Evolutionary conservation across 2,888 invertebrate species (phyloP).

Genomic region (Trilocha varians): DNA sequence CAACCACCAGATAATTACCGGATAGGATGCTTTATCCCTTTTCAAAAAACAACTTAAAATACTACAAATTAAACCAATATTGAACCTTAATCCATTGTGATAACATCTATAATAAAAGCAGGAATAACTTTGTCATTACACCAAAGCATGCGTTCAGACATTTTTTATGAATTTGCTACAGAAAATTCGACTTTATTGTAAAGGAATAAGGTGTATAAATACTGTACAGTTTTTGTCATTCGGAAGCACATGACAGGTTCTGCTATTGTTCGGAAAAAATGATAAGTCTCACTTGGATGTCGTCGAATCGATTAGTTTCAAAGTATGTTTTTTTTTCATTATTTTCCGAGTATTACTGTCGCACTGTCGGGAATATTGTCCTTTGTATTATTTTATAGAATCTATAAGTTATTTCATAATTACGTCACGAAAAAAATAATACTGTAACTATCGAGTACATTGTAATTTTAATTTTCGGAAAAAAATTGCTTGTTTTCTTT

Average conservation of each 20-base stretch:
- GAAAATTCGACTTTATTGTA: conserved; percentile 6
- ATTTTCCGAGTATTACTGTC: conserved; percentile 31
- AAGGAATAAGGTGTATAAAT: background rate
- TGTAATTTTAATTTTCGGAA: too few relatives aligned
- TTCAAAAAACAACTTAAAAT: conserved; percentile 20
- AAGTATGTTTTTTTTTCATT: conserved; percentile 36
- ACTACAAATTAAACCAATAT: conserved; percentile 8
- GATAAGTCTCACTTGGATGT: conserved; percentile 36
- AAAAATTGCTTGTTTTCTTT: too few relatives aligned
- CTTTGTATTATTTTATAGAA: background rate
- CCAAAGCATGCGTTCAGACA: conserved; percentile 1
- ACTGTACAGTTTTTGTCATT: background rate
- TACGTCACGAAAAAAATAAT: too few relatives aligned
- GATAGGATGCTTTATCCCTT: conserved; percentile 36
- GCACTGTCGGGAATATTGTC: conserved; percentile 19
- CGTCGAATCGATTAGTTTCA: conserved; percentile 52
- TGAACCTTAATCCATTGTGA: conserved; percentile 11
- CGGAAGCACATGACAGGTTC: conserved; percentile 25
- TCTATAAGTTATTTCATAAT: background rate
- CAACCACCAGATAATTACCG: conserved; percentile 46
- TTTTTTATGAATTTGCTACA: background rate
- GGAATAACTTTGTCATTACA: conserved; percentile 10
- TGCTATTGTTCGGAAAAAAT: conserved; percentile 36
- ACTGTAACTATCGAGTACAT: too few relatives aligned
- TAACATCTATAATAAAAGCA: conserved; percentile 11